Base-by-base conservation (phyloP, 2,888 invertebrate species). In the Eurois occulta region DNA sequence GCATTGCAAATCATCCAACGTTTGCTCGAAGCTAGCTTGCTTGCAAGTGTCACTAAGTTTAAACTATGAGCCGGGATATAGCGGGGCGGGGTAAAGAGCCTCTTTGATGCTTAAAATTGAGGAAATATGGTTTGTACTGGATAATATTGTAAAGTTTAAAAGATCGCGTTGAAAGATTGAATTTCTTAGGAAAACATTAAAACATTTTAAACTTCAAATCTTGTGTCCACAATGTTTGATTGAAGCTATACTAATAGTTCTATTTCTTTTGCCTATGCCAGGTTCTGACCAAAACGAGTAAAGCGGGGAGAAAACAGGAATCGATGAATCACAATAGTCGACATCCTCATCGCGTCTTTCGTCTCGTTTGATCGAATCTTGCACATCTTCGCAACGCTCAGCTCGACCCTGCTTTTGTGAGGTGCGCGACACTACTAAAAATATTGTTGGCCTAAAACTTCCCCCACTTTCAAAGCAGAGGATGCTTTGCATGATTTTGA, bases 1-100 rank as follows among this genome's bases (percentile, higher is more conserved):
- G 89, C 80, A 88, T 77, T 87, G 87, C 89, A 88, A 87, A 87
- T 88, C 43, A 28, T 38, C 28, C 41, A 2, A 41, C 69, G 72
- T 43, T 74, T 48, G 77, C 58, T 28, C 10, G 43, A 18, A 73
- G 73, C 72, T 60, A n/a, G 84, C 74, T 74, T 58, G 84, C 74
- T 74, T 65, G 67, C 68, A 58, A 83, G 86, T 84, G 84, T 70
- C 84, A 73, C 79, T 67, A 46, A 75, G 55, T 78, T 62, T 32
- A 35, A 38, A 13, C 46, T 38, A 21, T 11, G 24, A 43, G 64
- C 28, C 32, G 32, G 64, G 24, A 58, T 55, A 77, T 46, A 52
- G 58, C n/a, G 18, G 32, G 2, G 18, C 28, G 60, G 3, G 21
- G 55, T 68, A 28, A 78, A 69, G 55, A 55, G 64, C 16, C 58